Conservation (phyloP, 2,797 vertebrate genomes). For the Tympanoctomys barrerae region DNA sequence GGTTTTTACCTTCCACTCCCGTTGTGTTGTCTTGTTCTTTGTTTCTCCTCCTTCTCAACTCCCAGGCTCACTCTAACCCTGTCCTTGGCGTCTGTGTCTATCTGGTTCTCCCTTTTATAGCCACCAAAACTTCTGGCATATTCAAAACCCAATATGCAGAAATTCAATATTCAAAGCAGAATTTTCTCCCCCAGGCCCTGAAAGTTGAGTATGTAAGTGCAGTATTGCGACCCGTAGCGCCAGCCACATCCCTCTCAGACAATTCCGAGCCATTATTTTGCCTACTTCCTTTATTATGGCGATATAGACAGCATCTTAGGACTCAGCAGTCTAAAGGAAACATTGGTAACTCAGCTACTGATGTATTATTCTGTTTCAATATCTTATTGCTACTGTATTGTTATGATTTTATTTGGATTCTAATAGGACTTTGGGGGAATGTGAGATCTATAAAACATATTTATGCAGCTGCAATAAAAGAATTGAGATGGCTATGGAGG, state of each 20-base stretch:
- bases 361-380: slow-evolving; percentile 59
- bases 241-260: background rate
- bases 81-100: background rate
- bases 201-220: background rate
- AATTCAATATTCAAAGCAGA: slow-evolving; percentile 3
- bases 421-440: slow-evolving; percentile 74
- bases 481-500: slow-evolving; percentile 62
- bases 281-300: slow-evolving; percentile 37
- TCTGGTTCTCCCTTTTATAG: background rate
- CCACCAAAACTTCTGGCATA: slow-evolving; percentile 31
- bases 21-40: background rate
- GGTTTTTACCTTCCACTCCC: background rate
- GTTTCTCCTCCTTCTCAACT: background rate
- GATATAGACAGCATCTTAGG: slow-evolving; percentile 6
- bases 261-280: slow-evolving; percentile 37
- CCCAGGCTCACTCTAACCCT: background rate
- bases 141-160: background rate
- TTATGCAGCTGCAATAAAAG: slow-evolving; percentile 74
- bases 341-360: slow-evolving; percentile 56
- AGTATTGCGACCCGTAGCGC: background rate
- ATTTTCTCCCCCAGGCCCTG: background rate
- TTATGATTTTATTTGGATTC: slow-evolving; percentile 73
- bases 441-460: slow-evolving; percentile 66
- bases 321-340: slow-evolving; percentile 47
- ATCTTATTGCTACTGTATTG: slow-evolving; percentile 57